Evolutionary conservation across 2,113 vertebrate genomes (phyloP).

Genomic region (Antennarius striatus): DNA sequence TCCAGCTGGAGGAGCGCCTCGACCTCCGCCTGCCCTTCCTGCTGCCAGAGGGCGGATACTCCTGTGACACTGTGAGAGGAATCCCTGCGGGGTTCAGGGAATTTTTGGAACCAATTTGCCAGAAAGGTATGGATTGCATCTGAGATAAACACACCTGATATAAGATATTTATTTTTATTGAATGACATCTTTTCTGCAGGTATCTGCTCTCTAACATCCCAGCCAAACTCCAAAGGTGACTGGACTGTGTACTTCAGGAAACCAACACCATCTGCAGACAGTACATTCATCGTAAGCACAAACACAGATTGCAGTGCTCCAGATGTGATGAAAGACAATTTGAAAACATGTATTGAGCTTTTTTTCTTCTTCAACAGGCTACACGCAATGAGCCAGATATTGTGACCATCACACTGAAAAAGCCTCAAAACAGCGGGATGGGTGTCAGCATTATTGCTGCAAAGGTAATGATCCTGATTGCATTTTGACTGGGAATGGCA

Average conservation of each 20-base stretch:
- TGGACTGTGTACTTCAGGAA: conserved; percentile 89
- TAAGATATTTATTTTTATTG: neutral
- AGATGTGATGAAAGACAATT: neutral
- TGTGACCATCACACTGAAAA: conserved; percentile 87
- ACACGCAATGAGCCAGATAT: conserved; percentile 85
- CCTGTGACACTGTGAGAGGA: conserved; percentile 87
- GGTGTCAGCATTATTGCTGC: conserved; percentile 95
- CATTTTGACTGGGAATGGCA: too few species aligned
- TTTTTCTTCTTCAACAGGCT: conserved; percentile 60
- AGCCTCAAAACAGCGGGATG: conserved; percentile 88
- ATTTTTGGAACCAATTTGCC: conserved; percentile 89
- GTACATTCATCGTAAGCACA: conserved; percentile 75
- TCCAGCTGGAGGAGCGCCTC: conserved; percentile 88
- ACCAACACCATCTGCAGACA: conserved; percentile 76
- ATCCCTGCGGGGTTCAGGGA: conserved; percentile 89
- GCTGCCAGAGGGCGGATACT: conserved; percentile 92
- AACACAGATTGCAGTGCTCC: neutral
- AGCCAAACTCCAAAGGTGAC: conserved; percentile 80
- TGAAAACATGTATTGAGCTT: neutral
- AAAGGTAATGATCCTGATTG: conserved; percentile 79
- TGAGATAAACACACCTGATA: neutral
- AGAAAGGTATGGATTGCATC: conserved; percentile 79
- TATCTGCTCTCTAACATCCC: conserved; percentile 85
- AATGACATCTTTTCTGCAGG: conserved; percentile 68
- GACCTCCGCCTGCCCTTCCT: conserved; percentile 92